Evolutionary conservation across 2,113 vertebrate genomes (phyloP).

Genomic region (Alexandromys fortis): DNA sequence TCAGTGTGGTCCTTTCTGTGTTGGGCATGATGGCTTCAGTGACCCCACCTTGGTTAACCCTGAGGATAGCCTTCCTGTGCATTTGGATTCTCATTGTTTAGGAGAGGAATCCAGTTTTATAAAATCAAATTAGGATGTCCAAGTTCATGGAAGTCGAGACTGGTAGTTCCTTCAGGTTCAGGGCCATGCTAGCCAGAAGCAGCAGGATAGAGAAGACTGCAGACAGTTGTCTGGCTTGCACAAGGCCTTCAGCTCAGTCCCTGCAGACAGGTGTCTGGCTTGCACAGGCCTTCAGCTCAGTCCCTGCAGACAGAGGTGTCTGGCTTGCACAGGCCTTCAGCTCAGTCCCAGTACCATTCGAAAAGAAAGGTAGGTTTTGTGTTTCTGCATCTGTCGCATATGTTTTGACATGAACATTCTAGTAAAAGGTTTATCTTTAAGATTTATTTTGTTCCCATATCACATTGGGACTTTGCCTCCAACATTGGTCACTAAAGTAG

Average conservation of each 20-base stretch:
- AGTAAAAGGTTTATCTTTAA: constrained; percentile 1
- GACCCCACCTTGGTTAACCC: neutral
- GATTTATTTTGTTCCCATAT: neutral
- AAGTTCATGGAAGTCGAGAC: constrained; percentile 8
- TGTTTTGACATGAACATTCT: constrained; percentile 24
- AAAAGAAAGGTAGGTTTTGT: neutral
- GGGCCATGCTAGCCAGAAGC: neutral
- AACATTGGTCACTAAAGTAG: neutral
- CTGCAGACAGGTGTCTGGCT: too few relatives aligned
- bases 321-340: neutral
- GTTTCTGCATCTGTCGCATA: neutral
- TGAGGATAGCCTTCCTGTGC: neutral
- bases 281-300: neutral
- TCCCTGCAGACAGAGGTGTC: too few relatives aligned
- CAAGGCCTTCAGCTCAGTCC: neutral
- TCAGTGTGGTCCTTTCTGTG: neutral
- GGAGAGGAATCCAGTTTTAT: constrained; percentile 37
- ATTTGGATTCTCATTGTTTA: constrained; percentile 6
- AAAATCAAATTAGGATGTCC: constrained; percentile 52
- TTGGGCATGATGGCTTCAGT: neutral
- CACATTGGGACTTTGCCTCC: neutral
- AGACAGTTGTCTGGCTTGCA: too few relatives aligned
- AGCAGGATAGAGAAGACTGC: too few relatives aligned
- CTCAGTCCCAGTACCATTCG: too few relatives aligned
- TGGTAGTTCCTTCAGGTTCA: neutral